Evolutionary conservation across 2,113 vertebrate species (phyloP).

Genomic region (Psettodes erumei): DNA sequence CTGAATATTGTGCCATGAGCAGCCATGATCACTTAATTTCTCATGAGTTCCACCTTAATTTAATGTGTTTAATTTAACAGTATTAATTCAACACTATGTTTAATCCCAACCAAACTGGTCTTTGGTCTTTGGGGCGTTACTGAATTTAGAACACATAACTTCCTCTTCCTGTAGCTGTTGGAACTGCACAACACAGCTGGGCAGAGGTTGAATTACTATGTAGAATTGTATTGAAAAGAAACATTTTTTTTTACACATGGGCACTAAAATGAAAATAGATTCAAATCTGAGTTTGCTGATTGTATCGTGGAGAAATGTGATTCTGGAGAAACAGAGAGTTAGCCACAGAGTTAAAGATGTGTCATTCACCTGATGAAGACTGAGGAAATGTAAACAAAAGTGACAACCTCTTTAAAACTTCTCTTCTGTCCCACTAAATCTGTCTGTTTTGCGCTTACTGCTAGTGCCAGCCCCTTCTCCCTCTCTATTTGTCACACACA

Average conservation of each 20-base stretch:
- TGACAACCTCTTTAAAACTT: slow-evolving; percentile 60
- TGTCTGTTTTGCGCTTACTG: slow-evolving; percentile 27
- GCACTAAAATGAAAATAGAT: background rate
- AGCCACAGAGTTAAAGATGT: slow-evolving; percentile 20
- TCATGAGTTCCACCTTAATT: background rate
- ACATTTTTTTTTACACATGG: background rate
- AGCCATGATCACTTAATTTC: background rate
- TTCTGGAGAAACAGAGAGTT: background rate
- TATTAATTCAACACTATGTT: too few species aligned
- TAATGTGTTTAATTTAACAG: background rate
- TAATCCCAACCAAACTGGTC: background rate
- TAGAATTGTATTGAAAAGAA: background rate
- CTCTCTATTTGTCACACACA: slow-evolving; percentile 24
- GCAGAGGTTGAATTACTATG: background rate
- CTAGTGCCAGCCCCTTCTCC: background rate
- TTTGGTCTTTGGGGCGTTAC: background rate
- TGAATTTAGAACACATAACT: background rate
- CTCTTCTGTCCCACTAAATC: slow-evolving; percentile 49
- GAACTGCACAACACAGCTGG: too few species aligned
- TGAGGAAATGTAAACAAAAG: slow-evolving; percentile 54
- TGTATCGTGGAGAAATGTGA: background rate
- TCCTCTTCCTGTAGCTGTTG: too few species aligned
- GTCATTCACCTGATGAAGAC: slow-evolving; percentile 57
- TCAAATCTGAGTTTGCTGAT: background rate
- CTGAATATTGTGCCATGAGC: background rate